Conservation (phyloP, 2,113 vertebrate genomes). For the Stictonetta naevosa region DNA sequence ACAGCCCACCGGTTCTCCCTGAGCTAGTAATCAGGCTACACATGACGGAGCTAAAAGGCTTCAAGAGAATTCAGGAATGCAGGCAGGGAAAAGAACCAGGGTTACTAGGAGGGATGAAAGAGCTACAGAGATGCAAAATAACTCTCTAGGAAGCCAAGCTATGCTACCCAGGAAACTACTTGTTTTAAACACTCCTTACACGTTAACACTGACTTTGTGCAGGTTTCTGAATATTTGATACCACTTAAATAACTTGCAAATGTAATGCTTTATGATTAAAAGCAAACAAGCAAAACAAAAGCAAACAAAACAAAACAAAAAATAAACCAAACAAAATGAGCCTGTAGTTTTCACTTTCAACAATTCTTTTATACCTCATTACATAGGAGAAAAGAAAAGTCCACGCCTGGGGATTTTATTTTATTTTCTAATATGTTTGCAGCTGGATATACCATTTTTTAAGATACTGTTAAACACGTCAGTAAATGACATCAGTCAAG, state of each 20-base stretch:
- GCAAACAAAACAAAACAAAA: no score
- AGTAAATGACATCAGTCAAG: not conserved
- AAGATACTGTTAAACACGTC: not conserved
- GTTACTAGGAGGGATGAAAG: not conserved
- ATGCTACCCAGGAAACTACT: not conserved
- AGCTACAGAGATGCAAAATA: not conserved
- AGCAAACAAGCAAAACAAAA: not conserved
- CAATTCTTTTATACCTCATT: not conserved
- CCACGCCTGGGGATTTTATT: not conserved
- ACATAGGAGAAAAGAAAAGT: not conserved
- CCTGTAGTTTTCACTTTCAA: not conserved
- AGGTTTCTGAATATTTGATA: not conserved
- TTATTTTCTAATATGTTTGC: not conserved
- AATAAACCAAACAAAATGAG: not conserved
- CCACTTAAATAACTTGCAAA: not conserved
- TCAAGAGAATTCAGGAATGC: conserved; percentile 44
- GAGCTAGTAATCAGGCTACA: not conserved
- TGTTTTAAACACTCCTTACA: not conserved
- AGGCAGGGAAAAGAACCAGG: not conserved
- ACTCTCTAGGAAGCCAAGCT: not conserved
- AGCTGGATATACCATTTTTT: not conserved
- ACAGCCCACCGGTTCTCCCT: fast-evolving
- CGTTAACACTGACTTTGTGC: not conserved
- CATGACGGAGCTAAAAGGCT: conserved; percentile 8
- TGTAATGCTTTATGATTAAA: not conserved